Base-by-base conservation (phyloP, 2,113 vertebrate species). In the Marmota monax region DNA sequence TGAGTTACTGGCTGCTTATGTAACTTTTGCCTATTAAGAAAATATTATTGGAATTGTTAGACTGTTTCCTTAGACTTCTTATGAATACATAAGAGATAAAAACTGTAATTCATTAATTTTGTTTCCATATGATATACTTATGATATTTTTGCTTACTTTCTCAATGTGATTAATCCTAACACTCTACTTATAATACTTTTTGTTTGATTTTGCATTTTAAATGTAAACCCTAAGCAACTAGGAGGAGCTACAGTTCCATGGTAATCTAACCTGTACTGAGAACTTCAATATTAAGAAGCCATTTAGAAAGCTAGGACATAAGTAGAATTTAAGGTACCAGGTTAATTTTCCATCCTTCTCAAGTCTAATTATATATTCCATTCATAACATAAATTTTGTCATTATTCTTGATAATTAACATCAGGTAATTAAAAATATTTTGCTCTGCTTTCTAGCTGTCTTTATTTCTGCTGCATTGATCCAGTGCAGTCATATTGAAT, bases 341-440 rank as follows among this genome's bases (percentile, higher is more conserved):
- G 56, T 69, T 61, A 93, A 88, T 95, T 96, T 94, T 96, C 93
- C 1, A 17, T 70, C 51, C 45, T 84, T 96, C 29, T 58, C 1
- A 17, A n/a, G 1, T 88, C 27, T 22, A 95, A 87, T n/a, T 95
- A n/a, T 37, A 12, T 39, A 94, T 92, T 84, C 34, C 73, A 51
- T 13, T 95, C 18, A 95, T 74, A 96, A 96, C 25, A n/a, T 9
- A 97, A 93, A 96, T 96, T 79, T 14, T 53, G 1, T 20, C 90
- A 76, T 96, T 98, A 56, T 72, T 96, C 87, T 88, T 97, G 29
- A 96, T 95, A 69, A 94, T 93, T 97, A 98, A 96, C 42, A 96
- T 95, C 72, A 92, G 96, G 45, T 96, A 98, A 98, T 98, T 98
- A 96, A 98, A 96, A 80, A 91, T 14, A 95, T 94, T 95, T 84